These are phyloP conservation scores for Celastrina argiolus DNA, from an alignment of 2,888 invertebrate genomes.

Conservation along the genomic window DNA sequence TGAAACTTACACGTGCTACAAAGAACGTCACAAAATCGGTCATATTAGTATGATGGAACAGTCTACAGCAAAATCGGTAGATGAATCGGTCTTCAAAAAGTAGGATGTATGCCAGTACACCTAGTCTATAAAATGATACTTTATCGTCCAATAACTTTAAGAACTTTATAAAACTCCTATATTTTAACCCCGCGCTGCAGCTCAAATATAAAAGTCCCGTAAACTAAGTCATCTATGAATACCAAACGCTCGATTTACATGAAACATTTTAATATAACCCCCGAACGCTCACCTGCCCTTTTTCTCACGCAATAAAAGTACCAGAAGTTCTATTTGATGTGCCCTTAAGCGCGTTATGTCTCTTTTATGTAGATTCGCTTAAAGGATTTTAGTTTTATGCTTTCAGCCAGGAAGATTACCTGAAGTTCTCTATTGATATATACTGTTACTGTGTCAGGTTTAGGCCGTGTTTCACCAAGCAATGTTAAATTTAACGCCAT, in stretches of 20 bases:
- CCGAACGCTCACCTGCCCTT: conserved; percentile 61
- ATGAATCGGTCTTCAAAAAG: too few species aligned
- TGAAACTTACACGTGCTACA: too few species aligned
- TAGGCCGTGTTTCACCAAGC: too few species aligned
- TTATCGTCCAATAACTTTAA: too few species aligned
- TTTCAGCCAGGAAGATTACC: not conserved
- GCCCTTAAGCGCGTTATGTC: conserved; percentile 46
- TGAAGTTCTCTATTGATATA: not conserved
- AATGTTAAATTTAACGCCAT: too few species aligned
- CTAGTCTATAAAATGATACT: too few species aligned
- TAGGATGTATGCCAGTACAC: too few species aligned
- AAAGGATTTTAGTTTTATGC: conserved; percentile 3
- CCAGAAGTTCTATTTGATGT: conserved; percentile 53
- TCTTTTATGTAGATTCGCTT: conserved; percentile 12
- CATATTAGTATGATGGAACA: too few species aligned
- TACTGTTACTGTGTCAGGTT: not conserved
- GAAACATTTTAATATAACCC: conserved; percentile 75
- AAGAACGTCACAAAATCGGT: too few species aligned
- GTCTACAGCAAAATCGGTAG: too few species aligned
- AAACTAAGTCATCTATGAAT: conserved; percentile 66
- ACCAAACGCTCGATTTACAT: conserved; percentile 73
- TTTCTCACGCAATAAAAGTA: conserved; percentile 69
- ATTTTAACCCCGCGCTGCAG: conserved; percentile 14
- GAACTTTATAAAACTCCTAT: not conserved
- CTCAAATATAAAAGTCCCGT: conserved; percentile 38